phyloP scores from a whole-genome alignment of 2,113 vertebrate genomes.

The Rhinolophus ferrumequinum region DNA sequence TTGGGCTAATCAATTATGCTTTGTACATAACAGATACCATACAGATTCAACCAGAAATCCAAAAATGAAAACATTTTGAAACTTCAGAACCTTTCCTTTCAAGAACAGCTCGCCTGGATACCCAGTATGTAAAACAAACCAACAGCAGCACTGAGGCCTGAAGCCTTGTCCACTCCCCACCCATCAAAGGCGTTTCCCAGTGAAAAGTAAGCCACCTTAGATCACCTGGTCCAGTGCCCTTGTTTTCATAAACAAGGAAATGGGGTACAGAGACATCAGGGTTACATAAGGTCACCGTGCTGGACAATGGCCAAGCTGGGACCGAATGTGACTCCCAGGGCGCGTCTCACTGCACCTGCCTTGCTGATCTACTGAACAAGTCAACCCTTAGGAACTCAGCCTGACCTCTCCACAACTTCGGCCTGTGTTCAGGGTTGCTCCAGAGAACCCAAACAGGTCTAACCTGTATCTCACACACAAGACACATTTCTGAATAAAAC shows the following conservation, averaged over 20 bases:
- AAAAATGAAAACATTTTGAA: neutral
- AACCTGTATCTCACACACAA: neutral
- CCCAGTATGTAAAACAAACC: neutral
- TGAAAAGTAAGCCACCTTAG: neutral
- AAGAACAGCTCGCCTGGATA: neutral
- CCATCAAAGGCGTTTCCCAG: neutral
- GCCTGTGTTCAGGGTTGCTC: neutral
- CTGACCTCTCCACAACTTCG: neutral
- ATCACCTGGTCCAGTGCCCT: neutral
- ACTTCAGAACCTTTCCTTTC: neutral
- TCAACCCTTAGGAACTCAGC: neutral
- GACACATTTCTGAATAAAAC: neutral
- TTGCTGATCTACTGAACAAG: neutral
- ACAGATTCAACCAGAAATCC: neutral
- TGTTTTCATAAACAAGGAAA: neutral
- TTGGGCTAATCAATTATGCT: neutral
- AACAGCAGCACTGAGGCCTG: neutral
- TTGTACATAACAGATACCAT: neutral
- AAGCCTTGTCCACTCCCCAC: neutral
- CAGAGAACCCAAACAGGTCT: neutral
- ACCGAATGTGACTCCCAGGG: neutral
- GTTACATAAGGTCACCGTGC: neutral
- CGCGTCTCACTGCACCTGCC: neutral
- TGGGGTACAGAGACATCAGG: neutral
- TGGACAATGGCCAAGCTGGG: fast-evolving